Evolutionary conservation across 2,888 invertebrate species (phyloP).

Genomic region (Ormyrus nitidulus): DNA sequence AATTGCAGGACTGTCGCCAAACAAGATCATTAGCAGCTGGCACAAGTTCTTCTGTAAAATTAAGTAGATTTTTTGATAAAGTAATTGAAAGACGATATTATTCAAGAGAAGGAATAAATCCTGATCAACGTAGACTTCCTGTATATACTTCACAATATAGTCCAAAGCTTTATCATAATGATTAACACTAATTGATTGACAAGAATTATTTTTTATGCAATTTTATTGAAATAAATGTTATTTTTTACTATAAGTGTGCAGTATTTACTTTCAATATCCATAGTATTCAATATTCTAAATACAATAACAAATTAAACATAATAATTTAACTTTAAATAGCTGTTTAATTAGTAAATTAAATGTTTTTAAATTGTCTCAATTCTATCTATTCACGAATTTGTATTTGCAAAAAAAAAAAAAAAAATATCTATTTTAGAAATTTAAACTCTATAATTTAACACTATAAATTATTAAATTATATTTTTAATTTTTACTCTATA

Average conservation of each 20-base stretch:
- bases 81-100: slow-evolving; percentile 81
- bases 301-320: not conserved
- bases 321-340: too few relatives aligned
- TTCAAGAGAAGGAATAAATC: slow-evolving; percentile 75
- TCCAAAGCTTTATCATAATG: slow-evolving; percentile 79
- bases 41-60: slow-evolving; percentile 94
- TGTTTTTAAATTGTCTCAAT: too few relatives aligned
- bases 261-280: not conserved
- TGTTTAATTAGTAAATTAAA: too few relatives aligned
- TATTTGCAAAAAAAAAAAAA: too few relatives aligned
- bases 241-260: not conserved
- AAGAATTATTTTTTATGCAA: slow-evolving; percentile 1
- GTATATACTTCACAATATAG: slow-evolving; percentile 77
- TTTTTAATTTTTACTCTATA: too few relatives aligned
- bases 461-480: too few relatives aligned
- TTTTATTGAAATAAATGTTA: not conserved
- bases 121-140: slow-evolving; percentile 77
- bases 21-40: slow-evolving; percentile 93
- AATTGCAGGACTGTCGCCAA: slow-evolving; percentile 78
- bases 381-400: too few relatives aligned
- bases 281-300: too few relatives aligned
- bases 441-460: too few relatives aligned
- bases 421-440: too few relatives aligned
- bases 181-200: slow-evolving; percentile 57
- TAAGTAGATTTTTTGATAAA: slow-evolving; percentile 96